Percentiles rank a stretch among this genome's conserved stretches.
Conservation (phyloP, 1,140 invertebrate genomes). For the Mycetomoellerius zeteki region DNA sequence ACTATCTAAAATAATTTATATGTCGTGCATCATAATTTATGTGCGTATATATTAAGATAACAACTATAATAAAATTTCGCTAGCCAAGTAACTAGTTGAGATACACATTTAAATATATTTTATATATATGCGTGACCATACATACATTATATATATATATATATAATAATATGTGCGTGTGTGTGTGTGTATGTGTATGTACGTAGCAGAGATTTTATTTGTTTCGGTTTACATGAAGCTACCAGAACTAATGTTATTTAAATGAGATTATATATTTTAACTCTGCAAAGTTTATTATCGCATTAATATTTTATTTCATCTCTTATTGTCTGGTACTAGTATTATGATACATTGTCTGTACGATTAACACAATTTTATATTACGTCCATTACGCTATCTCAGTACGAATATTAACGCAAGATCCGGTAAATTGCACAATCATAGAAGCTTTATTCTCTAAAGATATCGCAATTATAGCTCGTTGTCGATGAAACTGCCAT, state of each 20-base stretch:
- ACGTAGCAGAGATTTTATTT: neutral
- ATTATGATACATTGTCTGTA: neutral
- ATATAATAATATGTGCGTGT: too few species aligned
- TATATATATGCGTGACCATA: too few species aligned
- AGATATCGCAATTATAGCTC: conserved; percentile 7
- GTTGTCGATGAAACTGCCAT: conserved; percentile 25
- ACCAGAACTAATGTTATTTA: neutral
- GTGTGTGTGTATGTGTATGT: too few species aligned
- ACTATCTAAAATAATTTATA: conserved; percentile 34
- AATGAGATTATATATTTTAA: neutral
- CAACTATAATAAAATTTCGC: conserved; percentile 10
- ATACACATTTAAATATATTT: neutral
- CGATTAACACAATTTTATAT: neutral
- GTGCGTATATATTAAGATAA: neutral
- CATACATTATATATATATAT: too few species aligned
- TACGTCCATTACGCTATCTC: neutral
- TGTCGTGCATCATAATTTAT: conserved; percentile 31
- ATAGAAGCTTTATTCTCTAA: conserved; percentile 8
- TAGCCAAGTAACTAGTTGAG: neutral
- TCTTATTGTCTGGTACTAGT: neutral
- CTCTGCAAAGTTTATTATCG: neutral
- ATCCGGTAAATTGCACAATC: conserved; percentile 21
- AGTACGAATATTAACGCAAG: neutral
- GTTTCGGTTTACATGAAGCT: neutral
- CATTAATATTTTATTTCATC: neutral